These are phyloP conservation scores for Anthopleura xanthogrammica DNA, from an alignment of 92 coral and sea anemone genomes.

Conservation along the genomic window DNA sequence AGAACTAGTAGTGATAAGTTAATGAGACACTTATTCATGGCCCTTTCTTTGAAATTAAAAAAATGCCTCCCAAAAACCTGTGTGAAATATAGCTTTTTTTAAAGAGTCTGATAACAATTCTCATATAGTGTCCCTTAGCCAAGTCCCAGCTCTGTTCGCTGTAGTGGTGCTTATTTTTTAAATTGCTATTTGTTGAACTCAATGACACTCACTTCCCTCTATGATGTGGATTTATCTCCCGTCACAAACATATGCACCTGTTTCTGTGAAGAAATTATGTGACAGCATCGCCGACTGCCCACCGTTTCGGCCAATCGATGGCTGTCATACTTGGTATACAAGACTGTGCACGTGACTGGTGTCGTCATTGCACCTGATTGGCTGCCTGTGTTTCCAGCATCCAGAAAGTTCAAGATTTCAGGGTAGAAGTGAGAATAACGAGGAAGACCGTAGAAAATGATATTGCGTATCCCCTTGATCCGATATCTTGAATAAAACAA, in stretches of 20 bases:
- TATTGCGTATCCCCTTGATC: slow-evolving; percentile 89
- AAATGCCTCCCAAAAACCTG: too few relatives aligned
- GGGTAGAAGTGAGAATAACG: slow-evolving; percentile 88
- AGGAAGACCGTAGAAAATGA: slow-evolving; percentile 90
- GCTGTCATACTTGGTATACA: slow-evolving; percentile 75
- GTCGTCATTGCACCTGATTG: slow-evolving; percentile 31
- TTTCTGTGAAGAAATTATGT: slow-evolving; percentile 82
- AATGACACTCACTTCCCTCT: background rate
- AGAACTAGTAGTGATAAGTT: too few relatives aligned
- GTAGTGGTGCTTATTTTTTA: too few relatives aligned
- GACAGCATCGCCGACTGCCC: slow-evolving; percentile 74
- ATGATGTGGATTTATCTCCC: slow-evolving; percentile 44
- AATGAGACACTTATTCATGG: too few relatives aligned
- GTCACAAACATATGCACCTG: slow-evolving; percentile 89
- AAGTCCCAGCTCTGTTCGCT: too few relatives aligned
- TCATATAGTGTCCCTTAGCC: background rate
- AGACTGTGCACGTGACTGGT: slow-evolving; percentile 68
- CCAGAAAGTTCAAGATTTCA: slow-evolving; percentile 83
- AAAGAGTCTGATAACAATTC: too few relatives aligned
- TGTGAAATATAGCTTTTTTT: too few relatives aligned
- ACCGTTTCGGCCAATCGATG: slow-evolving; percentile 74
- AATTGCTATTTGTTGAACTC: too few relatives aligned
- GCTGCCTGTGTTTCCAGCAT: slow-evolving; percentile 43
- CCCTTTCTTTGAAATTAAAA: too few relatives aligned
- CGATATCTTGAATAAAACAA: slow-evolving; percentile 61